Evolutionary conservation across 2,888 invertebrate genomes (phyloP).

Genomic region (Rhagium mordax): DNA sequence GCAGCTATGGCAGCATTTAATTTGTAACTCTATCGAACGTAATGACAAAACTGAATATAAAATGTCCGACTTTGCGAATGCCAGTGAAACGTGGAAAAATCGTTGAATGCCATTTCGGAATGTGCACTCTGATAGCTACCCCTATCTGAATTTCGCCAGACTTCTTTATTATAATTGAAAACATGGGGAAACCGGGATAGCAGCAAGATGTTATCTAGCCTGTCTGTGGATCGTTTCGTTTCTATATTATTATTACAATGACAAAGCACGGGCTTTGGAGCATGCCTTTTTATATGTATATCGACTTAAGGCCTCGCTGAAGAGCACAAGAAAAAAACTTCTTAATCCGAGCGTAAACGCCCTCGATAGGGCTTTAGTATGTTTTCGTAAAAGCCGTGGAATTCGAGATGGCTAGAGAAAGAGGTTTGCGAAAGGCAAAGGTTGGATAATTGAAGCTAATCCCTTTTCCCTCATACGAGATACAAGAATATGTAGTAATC

Average conservation of each 20-base stretch:
- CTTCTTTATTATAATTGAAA: constrained; percentile 40
- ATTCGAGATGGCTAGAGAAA: not conserved
- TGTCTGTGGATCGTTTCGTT: constrained; percentile 20
- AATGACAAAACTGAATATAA: constrained; percentile 11
- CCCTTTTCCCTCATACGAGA: too few species aligned
- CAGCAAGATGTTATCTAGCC: constrained; percentile 28
- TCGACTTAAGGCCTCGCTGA: not conserved
- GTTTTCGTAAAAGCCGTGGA: not conserved
- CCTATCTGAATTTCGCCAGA: constrained; percentile 33
- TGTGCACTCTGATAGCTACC: constrained; percentile 22
- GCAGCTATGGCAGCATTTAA: not conserved
- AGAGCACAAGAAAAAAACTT: not conserved
- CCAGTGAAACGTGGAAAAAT: constrained; percentile 22
- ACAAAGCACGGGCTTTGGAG: not conserved
- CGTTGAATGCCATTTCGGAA: constrained; percentile 22
- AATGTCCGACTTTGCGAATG: not conserved
- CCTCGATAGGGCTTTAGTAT: not conserved
- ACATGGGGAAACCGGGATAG: constrained; percentile 25
- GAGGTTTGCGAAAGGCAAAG: too few species aligned
- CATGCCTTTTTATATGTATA: constrained; percentile 6
- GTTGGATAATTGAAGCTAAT: too few species aligned
- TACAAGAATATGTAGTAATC: too few species aligned
- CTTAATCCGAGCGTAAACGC: not conserved
- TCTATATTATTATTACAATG: constrained; percentile 12
- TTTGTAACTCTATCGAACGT: constrained; percentile 13